Evolutionary conservation across 2,888 invertebrate genomes (phyloP), one percentile per base, ranked within the genome.

Genomic region (Phaonia tiefii): DNA sequence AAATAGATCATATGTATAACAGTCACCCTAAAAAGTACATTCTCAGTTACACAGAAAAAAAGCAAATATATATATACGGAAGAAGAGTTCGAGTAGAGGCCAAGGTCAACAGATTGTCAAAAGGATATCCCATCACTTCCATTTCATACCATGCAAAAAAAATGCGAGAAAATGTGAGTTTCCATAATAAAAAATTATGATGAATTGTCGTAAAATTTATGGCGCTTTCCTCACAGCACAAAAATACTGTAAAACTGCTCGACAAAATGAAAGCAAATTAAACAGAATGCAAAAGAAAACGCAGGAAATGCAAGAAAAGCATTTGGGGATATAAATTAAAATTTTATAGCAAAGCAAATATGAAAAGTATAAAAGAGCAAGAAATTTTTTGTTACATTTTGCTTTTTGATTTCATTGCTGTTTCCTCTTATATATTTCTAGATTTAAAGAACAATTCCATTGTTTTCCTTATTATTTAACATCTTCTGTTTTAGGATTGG

Each of bases 121-220:
- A 42, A 63, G 63, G 63, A 63, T 63, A 63, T 63, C 63, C 63
- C 39, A 39, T 63, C 63, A 63, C 42, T 63, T 63, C 63, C 63
- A 39, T 39, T 56, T 60, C 17, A 20, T 39, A 60, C 39, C 42
- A 10, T 10, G 37, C 15, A 39, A 31, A 60, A 37, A 60, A 60
- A 39, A 37, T 1, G 15, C 26, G 11, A 10, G 2, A n/a, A 10
- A 44, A 44, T 13, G n/a, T n/a, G 11, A 22, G 20, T 22, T 42
- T 63, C n/a, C 15, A 13, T n/a, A 63, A 63, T 42, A 39, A 63
- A 63, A 63, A 63, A 60, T 20, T 25, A 63, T 63, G 63, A 63
- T 63, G 63, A 63, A 63, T 63, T 63, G 63, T 63, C 63, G 42
- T 42, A 63, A 63, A 42, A 42, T 42, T 10, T 63, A 63, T 63